Base-by-base conservation (phyloP, 2,888 invertebrate species). In the Tenthredo livida region DNA sequence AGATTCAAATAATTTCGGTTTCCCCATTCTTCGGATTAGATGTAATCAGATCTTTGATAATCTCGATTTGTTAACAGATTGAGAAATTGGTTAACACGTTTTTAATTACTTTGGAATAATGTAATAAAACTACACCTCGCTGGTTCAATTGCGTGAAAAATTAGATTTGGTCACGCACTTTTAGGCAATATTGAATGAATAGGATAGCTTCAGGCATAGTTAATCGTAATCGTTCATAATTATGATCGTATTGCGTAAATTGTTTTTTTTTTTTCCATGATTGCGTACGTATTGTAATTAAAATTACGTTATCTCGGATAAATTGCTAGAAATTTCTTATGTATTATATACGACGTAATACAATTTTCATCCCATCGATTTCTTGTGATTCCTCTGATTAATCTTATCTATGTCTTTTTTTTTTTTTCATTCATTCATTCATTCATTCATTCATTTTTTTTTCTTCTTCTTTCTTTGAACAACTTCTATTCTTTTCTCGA, bases 401-500 rank as follows among this genome's bases (percentile, higher is more conserved):
- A 25, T 6, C 7, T 10, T 25, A 61, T 61, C 25, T 10, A 25
- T 54, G 25, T 0, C 12, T 61, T 61, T 61, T 61, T 37, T 37
- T 65, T 61, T 7, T n/a, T n/a, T n/a, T 67, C 33, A 33, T 67
- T 61, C 61, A 29, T 29, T 25, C 0, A 9, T 50, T 50, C n/a
- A n/a, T n/a, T 67, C 33, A 33, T 67, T 61, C 61, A 29, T 29
- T 25, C 0, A 9, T 50, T 50, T 50, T 47, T 25, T 50, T 54
- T 7, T 77, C 54, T 15, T 25, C 9, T 54, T 33, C 2, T 47
- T 29, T 33, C 3, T 54, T 54, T 29, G 0, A 54, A 25, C 9
- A 15, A 77, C 33, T 77, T 33, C 33, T 50, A 77, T 77, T 77
- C 50, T 77, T 77, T 50, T 29, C 29, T 54, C 25, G 17, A 77